Evolutionary conservation across 2,797 vertebrate genomes (phyloP), one percentile per base, ranked within the genome.

Genomic region (Aldrovandia affinis): DNA sequence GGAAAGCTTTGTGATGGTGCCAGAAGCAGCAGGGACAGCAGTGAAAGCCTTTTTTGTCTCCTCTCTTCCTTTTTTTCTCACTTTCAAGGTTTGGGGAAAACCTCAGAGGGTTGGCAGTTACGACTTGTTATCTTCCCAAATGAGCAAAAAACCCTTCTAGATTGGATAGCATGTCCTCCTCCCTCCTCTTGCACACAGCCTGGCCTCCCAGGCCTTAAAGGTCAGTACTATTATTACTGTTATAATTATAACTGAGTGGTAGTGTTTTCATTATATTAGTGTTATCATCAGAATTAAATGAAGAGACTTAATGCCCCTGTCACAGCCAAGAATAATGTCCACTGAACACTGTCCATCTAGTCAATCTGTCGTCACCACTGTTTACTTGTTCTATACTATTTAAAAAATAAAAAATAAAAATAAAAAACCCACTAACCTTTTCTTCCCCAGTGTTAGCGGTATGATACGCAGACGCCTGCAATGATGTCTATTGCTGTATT

Each of bases 1-100:
- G 90, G 91, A 92, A 91, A 30, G 89, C 93, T 95, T 94, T 96
- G 92, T 95, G 91, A 90, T 87, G 85, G 82, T 77, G 93, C 94
- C 95, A 95, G 93, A 84, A 92, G 91, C 89, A 93, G 92, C 93
- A 93, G 55, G 86, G 86, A 86, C 28, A 81, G 90, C 75, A 89
- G 90, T 91, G 89, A 92, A 92, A 90, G 88, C 81, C 87, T 81
- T 83, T 91, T 89, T 90, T 90, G 90, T 92, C 68, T 73, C 88
- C 86, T 10, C 77, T 55, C 83, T 65, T 83, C 85, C 80, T 78
- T 73, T 55, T 91, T 89, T 88, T 88, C 91, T 91, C 91, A 91
- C 90, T 84, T 92, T 85, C 87, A 92, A 94, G 94, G 92, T 73
- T 89, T 88, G 61, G 90, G 84, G 91, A 90, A 93, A 92, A 93